phyloP scores from a whole-genome alignment of 2,113 vertebrate species.

The Cynoglossus semilaevis region DNA sequence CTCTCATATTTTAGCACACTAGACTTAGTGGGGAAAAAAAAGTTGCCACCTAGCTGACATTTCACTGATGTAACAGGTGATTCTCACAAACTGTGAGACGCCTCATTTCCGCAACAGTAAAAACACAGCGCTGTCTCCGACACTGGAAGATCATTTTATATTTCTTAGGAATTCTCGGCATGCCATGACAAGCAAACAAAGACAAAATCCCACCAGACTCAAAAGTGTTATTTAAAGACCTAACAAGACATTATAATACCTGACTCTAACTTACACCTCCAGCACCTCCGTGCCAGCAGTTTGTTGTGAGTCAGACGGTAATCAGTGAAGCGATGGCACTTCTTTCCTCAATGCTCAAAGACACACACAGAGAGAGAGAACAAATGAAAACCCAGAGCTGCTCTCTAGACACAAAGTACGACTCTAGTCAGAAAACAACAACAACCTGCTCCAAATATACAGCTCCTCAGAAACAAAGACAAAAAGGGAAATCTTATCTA shows the following conservation, averaged over 20 bases:
- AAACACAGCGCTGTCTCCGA: slow-evolving; percentile 4
- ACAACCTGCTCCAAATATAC: slow-evolving; percentile 21
- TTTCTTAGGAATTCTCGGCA: background rate
- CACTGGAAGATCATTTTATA: slow-evolving; percentile 1
- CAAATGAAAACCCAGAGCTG: slow-evolving; percentile 3
- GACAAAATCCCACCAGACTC: background rate
- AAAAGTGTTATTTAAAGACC: slow-evolving; percentile 3
- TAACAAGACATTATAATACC: slow-evolving; percentile 22
- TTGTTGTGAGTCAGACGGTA: slow-evolving; percentile 39
- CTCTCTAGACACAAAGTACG: slow-evolving; percentile 21
- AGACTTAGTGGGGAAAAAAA: too few relatives aligned
- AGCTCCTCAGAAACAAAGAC: background rate
- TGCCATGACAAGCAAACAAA: slow-evolving; percentile 6
- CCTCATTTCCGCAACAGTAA: background rate
- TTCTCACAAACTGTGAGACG: too few relatives aligned
- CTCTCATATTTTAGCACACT: too few relatives aligned
- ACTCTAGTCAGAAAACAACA: slow-evolving; percentile 20
- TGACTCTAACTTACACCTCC: too few relatives aligned
- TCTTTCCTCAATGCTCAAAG: slow-evolving; percentile 33
- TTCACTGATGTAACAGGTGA: too few relatives aligned
- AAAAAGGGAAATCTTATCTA: too few relatives aligned
- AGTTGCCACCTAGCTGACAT: too few relatives aligned
- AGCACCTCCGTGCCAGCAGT: slow-evolving; percentile 15
- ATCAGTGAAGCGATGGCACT: slow-evolving; percentile 45
- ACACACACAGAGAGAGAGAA: slow-evolving; percentile 8